Base-by-base conservation (phyloP, 1,140 invertebrate species). In the Hydropsyche tenuis region DNA sequence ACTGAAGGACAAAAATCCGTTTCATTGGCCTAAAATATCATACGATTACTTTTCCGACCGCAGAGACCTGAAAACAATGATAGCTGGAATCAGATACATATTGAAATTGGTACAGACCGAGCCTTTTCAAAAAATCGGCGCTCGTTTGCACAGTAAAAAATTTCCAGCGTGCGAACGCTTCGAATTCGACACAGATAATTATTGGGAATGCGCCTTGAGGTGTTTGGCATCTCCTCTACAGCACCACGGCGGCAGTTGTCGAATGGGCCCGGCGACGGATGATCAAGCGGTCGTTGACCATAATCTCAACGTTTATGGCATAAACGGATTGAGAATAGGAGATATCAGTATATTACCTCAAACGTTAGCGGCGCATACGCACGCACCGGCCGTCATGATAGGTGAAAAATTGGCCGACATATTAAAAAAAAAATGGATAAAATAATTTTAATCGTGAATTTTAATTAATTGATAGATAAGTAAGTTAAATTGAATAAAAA, bases 351-450 rank as follows among this genome's bases (percentile, higher is more conserved):
- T 95, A 0, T 92, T 95, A 83, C 93, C 93, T 0, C 82, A 81
- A 1, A 86, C 92, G 20, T 85, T 90, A 9, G 86, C 85, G 1
- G 91, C 90, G 0, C 93, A 94, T 79, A 89, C 90, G 0, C 92
- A 91, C 74, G 91, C 90, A 0, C 88, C 89, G 0, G 88, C 91
- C 2, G 87, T 89, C 53, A 96, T 96, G 94, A 92, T 96, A 56
- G 95, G 89, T 0, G 95, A 97, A 81, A 94, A 94, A 80, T 92
- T 87, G 0, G 89, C 93, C 0, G 92, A 95, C 80, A 86, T 96
- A 79, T 93, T 96, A 42, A 91, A 90, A 78, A 80, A 84, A 69
- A 81, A 84, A 63, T 90, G 89, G 89, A 72, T n/a, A n/a, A n/a
- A n/a, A n/a, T n/a, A n/a, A n/a, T n/a, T n/a, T n/a, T n/a, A n/a